A percentile compares a stretch with the other conserved stretches of the same genome.
These are phyloP conservation scores for Anguilla megastoma DNA, from an alignment of 2,797 vertebrate species.

Conservation along the genomic window DNA sequence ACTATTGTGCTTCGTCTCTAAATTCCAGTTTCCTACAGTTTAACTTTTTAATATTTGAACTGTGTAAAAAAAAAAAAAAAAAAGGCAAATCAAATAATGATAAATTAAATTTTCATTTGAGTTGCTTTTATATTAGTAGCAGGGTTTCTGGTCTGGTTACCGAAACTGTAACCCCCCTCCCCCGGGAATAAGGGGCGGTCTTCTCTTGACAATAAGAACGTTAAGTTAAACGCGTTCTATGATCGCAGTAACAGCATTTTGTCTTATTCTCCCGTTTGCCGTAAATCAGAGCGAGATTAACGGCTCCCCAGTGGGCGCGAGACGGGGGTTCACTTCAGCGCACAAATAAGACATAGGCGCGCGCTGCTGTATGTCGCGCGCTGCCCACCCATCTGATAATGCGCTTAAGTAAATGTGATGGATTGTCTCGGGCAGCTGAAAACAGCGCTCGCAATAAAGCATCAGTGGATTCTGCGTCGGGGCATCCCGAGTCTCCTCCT, in stretches of 20 bases:
- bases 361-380: not conserved
- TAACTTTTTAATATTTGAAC: not conserved
- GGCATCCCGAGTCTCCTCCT: not conserved
- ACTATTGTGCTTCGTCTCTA: not conserved
- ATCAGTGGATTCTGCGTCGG: not conserved
- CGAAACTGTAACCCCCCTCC: not conserved
- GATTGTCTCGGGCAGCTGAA: not conserved
- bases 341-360: not conserved
- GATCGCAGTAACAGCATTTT: not conserved
- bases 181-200: not conserved
- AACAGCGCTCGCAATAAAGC: not conserved
- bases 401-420: not conserved
- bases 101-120: not conserved
- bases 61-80: not conserved
- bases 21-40: not conserved
- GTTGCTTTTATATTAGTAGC: not conserved
- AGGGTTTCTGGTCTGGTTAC: not conserved
- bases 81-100: not conserved
- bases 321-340: not conserved
- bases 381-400: not conserved
- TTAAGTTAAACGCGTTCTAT: not conserved
- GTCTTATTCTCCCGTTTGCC: not conserved
- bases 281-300: not conserved
- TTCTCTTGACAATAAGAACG: not conserved
- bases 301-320: not conserved